Conservation (phyloP, 2,113 vertebrate species). For the Cyprinus carpio region DNA sequence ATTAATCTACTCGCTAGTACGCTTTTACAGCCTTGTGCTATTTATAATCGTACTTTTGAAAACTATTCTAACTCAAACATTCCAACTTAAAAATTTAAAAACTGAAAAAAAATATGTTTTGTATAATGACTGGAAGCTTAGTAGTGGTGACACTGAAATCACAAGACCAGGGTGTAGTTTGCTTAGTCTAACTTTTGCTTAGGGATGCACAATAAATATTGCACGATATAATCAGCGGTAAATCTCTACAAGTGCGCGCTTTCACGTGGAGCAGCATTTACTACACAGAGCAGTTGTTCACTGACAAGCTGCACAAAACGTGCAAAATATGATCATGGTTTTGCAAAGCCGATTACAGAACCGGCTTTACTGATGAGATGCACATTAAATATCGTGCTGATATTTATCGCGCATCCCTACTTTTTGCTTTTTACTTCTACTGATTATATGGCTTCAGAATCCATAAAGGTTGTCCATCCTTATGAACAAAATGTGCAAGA, state of each 20-base stretch:
- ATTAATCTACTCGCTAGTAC: neutral
- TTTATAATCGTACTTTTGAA: neutral
- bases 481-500: neutral
- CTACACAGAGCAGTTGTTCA: too few species aligned
- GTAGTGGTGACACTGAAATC: neutral
- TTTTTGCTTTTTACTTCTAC: too few species aligned
- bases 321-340: too few species aligned
- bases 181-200: neutral
- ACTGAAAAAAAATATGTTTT: neutral
- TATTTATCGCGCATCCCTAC: too few species aligned
- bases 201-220: too few species aligned
- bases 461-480: neutral
- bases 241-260: too few species aligned
- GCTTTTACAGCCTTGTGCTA: neutral
- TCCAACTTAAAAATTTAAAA: neutral
- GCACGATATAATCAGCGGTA: too few species aligned
- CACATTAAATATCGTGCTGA: too few species aligned
- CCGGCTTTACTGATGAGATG: too few species aligned
- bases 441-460: neutral
- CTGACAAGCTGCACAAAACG: too few species aligned
- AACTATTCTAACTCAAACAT: neutral
- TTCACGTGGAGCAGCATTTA: too few species aligned
- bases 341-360: too few species aligned
- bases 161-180: neutral
- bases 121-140: neutral